Evolutionary conservation across 2,113 vertebrate species (phyloP), one percentile per base, ranked within the genome.

Genomic region (Stigmatopora argus): DNA sequence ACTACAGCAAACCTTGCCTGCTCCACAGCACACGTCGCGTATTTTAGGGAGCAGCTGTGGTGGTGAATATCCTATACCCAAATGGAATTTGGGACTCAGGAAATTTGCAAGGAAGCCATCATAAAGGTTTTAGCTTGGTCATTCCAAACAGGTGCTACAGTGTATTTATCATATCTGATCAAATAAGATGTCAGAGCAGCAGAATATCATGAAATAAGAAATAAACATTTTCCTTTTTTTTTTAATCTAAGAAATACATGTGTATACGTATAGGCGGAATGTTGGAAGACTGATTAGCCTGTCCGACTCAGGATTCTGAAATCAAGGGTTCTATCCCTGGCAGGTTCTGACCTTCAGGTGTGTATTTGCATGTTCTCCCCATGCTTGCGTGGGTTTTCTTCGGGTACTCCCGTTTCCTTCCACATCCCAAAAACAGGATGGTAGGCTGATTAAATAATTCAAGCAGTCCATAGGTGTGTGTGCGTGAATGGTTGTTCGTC

Each of bases 41-140:
- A 68, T 83, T 78, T 77, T 70, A 62, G 65, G 73, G 73, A 78
- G 67, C 69, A 72, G 75, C 67, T 78, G 64, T 66, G 72, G 48
- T 61, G 60, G 49, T 64, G 62, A 65, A 75, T 73, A 74, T 48
- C 55, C 65, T 10, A 5, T 51, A 51, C 65, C 61, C 46, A 49
- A 62, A 72, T 72, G 71, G 66, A 67, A 81, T 71, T 78, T n/a
- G 60, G 61, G 53, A 72, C 64, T 72, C 47, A 31, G 53, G 26
- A 56, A 23, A 31, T 31, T 56, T 31, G 21, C 21, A 23, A 13
- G 21, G 12, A 53, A 17, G 21, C 52, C 12, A 55, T 31, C 26
- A 15, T 5, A 55, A 15, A 56, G 52, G 11, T 5, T 5, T 23
- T 23, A 21, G 4, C 51, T 12, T 10, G 21, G 23, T 56, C 26